phyloP scores from a whole-genome alignment of 2,113 vertebrate genomes.

The Cygnus atratus region DNA sequence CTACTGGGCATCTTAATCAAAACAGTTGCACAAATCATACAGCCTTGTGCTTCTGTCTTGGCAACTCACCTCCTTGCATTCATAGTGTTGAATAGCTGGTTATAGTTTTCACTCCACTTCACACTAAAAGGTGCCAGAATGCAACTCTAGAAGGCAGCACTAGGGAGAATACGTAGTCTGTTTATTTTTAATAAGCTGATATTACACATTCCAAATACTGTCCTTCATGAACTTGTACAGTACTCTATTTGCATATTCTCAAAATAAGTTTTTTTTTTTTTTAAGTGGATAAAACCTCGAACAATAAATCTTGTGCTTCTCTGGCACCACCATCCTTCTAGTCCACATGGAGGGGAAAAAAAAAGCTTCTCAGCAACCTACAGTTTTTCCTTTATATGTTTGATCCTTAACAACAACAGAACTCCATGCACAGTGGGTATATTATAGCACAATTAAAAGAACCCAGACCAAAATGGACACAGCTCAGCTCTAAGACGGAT shows the following conservation, averaged over 20 bases:
- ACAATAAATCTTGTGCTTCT: neutral
- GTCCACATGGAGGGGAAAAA: neutral
- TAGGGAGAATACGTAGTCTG: neutral
- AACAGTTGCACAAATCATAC: neutral
- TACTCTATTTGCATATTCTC: neutral
- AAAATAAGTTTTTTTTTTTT: neutral
- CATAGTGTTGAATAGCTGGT: neutral
- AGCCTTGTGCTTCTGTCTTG: neutral
- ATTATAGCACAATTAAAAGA: neutral
- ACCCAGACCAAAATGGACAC: neutral
- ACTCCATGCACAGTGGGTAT: neutral
- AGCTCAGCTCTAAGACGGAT: neutral
- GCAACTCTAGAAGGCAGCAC: neutral
- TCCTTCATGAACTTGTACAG: neutral
- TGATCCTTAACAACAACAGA: neutral
- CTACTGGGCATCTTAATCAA: neutral
- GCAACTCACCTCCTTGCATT: neutral
- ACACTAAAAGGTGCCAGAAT: neutral
- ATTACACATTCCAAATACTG: neutral
- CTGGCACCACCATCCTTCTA: neutral
- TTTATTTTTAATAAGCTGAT: neutral
- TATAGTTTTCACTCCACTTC: neutral
- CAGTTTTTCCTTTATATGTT: neutral
- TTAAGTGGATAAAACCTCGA: neutral
- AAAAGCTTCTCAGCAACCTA: neutral